A percentile compares a stretch with the other conserved stretches of the same genome.
Conservation (phyloP, 2,888 invertebrate genomes). For the Cerastoderma edule region DNA sequence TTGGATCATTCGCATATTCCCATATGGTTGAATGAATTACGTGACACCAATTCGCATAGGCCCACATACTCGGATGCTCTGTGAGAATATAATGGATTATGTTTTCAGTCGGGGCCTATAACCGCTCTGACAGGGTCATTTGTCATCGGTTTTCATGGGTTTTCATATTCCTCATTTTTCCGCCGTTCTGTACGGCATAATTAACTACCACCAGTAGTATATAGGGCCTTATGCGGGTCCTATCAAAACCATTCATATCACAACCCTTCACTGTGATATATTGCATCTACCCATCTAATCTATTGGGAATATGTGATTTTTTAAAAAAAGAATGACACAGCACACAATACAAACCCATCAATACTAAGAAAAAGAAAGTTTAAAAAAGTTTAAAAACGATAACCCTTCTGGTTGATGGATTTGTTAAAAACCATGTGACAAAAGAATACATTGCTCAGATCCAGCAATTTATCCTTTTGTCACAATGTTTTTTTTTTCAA, state of each 20-base stretch:
- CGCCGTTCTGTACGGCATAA: not conserved
- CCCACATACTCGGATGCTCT: no score
- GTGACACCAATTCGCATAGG: no score
- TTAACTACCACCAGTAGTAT: not conserved
- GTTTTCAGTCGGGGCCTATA: constrained; percentile 23
- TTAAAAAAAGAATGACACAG: no score
- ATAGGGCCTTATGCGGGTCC: not conserved
- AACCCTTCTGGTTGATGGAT: no score
- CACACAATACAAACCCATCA: no score
- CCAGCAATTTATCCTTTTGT: constrained; percentile 7
- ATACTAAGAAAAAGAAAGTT: no score
- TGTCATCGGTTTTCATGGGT: constrained; percentile 23
- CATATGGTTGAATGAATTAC: no score
- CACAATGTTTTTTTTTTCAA: not conserved
- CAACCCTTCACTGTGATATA: no score
- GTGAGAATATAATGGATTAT: constrained; percentile 27
- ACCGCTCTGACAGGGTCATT: constrained; percentile 8
- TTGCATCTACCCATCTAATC: no score
- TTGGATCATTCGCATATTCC: no score
- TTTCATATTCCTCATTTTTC: constrained; percentile 11
- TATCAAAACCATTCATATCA: not conserved
- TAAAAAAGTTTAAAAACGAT: no score
- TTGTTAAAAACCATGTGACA: not conserved
- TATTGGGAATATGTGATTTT: no score
- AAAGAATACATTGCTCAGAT: constrained; percentile 3